Evolutionary conservation across 2,113 vertebrate species (phyloP).

Genomic region (Corvus moneduloides): DNA sequence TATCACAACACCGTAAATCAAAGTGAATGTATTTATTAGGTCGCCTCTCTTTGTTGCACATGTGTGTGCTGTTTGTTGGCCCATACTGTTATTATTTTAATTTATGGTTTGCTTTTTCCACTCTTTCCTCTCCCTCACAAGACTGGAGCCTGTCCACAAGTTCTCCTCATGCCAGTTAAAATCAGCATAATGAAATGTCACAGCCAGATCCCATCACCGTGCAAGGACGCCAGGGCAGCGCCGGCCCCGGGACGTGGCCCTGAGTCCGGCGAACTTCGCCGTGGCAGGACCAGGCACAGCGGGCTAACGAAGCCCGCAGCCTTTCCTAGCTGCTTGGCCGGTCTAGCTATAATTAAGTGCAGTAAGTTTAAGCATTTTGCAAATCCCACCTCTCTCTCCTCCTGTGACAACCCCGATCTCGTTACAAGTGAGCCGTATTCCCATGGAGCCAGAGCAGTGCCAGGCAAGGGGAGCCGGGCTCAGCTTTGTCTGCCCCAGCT

Average conservation of each 20-base stretch:
- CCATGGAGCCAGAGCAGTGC: fast-evolving
- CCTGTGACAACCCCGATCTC: fast-evolving
- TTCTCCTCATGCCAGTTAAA: constrained; percentile 55
- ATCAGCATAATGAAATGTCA: constrained; percentile 72
- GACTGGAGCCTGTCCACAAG: constrained; percentile 47
- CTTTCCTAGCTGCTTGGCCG: background rate
- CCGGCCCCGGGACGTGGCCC: background rate
- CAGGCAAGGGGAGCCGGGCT: background rate
- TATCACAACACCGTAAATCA: constrained; percentile 42
- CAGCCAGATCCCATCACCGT: background rate
- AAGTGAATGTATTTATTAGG: constrained; percentile 52
- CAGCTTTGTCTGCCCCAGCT: background rate
- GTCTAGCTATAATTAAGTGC: background rate
- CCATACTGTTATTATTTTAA: constrained; percentile 63
- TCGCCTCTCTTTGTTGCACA: constrained; percentile 12
- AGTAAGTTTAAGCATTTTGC: background rate
- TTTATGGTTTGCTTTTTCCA: constrained; percentile 40
- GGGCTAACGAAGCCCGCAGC: fast-evolving
- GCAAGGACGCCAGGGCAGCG: background rate
- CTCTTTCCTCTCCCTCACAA: background rate
- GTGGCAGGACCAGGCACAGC: fast-evolving
- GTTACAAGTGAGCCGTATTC: fast-evolving
- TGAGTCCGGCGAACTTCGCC: fast-evolving
- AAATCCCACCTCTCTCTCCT: background rate
- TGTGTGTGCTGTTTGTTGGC: constrained; percentile 36